These are phyloP conservation scores for Diarsia rubi DNA, from an alignment of 2,888 invertebrate genomes.

Conservation along the genomic window DNA sequence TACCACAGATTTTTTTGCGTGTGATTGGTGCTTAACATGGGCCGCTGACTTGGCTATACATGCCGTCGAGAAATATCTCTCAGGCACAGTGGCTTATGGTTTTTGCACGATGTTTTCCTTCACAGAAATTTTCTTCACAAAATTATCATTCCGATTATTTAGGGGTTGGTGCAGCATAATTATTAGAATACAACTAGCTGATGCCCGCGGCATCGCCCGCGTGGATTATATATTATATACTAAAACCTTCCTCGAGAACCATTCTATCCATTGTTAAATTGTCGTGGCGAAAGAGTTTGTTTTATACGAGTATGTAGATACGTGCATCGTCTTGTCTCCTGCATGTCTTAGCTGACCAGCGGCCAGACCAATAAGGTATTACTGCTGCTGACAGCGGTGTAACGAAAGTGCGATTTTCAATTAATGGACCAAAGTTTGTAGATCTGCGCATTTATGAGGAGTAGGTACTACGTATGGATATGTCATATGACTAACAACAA, in stretches of 20 bases:
- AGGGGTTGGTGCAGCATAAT: too few species aligned
- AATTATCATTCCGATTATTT: background rate
- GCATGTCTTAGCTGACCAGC: background rate
- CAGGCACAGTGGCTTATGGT: background rate
- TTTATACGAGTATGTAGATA: too few species aligned
- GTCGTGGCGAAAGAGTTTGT: too few species aligned
- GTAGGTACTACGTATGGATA: background rate
- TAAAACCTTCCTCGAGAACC: too few species aligned
- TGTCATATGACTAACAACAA: conserved; percentile 26
- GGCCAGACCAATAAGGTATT: background rate
- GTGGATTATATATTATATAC: too few species aligned
- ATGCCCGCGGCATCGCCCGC: too few species aligned
- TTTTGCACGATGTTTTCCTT: background rate
- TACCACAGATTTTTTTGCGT: background rate
- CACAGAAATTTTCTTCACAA: background rate
- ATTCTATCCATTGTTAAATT: too few species aligned
- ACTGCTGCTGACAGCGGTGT: background rate
- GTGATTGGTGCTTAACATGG: background rate
- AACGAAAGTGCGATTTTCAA: background rate
- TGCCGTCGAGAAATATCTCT: background rate
- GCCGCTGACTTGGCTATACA: background rate
- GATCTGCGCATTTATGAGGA: background rate
- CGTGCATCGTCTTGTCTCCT: too few species aligned
- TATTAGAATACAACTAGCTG: too few species aligned
- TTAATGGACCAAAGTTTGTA: background rate